Evolutionary conservation across 2,888 invertebrate genomes (phyloP), one percentile per base, ranked within the genome.

Genomic region (Microplitis deprimator): DNA sequence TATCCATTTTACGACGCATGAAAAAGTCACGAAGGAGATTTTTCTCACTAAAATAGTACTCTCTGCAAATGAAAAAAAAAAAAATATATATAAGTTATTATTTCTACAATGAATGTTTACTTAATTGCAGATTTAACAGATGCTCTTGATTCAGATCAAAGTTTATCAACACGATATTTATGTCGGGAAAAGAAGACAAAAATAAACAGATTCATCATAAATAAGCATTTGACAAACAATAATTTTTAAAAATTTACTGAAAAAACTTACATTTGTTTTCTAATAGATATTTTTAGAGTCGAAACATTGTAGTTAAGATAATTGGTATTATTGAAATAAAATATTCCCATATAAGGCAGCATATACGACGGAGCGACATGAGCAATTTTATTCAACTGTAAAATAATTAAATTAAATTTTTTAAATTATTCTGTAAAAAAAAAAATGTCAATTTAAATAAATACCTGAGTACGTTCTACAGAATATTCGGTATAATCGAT

Each of bases 31-130:
- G 94, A 84, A 96, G 94, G 76, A 99, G 92, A 91, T 99, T 99
- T 87, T 98, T 98, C 82, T 96, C 95, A 85, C 98, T 98, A 92
- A 99, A 99, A 93, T 99, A 99, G 91, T 99, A 99, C 91, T 99
- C 99, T 89, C 98, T 99, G 92, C 61, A 93, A 91, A 78, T 81
- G 80, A 7, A 38, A 29, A 68, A 6, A 41, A 20, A 20, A 38
- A 29, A 68, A 6, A 41, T 1, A 20, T 10, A 39, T 68, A 0
- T 3, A 17, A 1, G 1, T 50, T 69, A 6, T 50, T 50, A 76
- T 4, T 10, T 50, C 0, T 0, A 1, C 10, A 50, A 50, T 10
- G 1, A 10, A 10, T 7, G 0, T 50, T 41, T 6, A 41, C 7
- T 13, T 50, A 50, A 50, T 50, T 10, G 5, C 8, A 50, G 10